These are phyloP conservation scores for Cyprinus carpio DNA, from an alignment of 2,113 vertebrate genomes.

Conservation along the genomic window DNA sequence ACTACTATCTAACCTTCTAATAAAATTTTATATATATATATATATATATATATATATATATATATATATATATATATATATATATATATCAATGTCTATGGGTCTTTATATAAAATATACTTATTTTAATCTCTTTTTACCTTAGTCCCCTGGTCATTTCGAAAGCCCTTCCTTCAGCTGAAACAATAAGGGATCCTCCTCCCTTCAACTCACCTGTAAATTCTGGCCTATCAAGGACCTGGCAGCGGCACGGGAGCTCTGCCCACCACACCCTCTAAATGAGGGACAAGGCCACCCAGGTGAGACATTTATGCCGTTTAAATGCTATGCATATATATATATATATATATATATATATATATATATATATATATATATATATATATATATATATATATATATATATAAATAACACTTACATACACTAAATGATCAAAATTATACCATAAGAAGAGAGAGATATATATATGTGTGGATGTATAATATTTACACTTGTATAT, in stretches of 20 bases:
- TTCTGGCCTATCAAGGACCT: constrained; percentile 54
- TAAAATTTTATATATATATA: no score
- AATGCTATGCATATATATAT: not conserved
- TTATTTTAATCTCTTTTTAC: not conserved
- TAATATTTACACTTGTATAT: no score
- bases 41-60: no score
- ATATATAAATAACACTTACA: not conserved
- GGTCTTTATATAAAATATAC: not conserved
- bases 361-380: not conserved
- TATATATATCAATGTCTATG: not conserved
- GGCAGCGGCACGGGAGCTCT: constrained; percentile 54
- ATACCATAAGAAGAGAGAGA: not conserved
- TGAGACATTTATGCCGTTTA: constrained; percentile 19
- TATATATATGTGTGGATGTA: no score
- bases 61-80: no score
- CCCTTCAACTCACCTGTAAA: constrained; percentile 35
- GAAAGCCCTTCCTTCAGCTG: constrained; percentile 40
- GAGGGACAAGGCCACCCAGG: constrained; percentile 61
- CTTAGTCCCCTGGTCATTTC: constrained; percentile 33
- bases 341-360: not conserved
- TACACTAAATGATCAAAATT: not conserved
- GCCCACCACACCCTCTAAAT: constrained; percentile 58
- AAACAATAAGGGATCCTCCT: constrained; percentile 41
- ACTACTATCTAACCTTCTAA: not conserved
- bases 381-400: no score